These are phyloP conservation scores for Apis dorsata DNA, from an alignment of 1,140 invertebrate species.

Conservation along the genomic window DNA sequence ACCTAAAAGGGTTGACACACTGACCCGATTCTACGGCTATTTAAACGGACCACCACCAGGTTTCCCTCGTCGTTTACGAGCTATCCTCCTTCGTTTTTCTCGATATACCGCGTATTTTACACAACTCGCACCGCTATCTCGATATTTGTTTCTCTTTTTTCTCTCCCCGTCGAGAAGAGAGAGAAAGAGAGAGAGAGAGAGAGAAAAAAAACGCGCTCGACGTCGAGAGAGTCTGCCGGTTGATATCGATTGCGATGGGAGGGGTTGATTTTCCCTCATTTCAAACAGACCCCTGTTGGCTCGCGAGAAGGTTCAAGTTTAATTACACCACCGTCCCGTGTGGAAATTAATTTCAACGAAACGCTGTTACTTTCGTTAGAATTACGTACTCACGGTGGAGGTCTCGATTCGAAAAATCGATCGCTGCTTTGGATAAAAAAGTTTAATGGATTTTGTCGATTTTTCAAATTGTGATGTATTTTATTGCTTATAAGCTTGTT, in stretches of 20 bases:
- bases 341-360: constrained; percentile 9
- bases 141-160: constrained; percentile 36
- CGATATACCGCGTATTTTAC: constrained; percentile 36
- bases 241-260: constrained; percentile 22
- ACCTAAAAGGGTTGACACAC: constrained; percentile 57
- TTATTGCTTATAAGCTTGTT: no score
- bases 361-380: constrained; percentile 3
- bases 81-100: constrained; percentile 24
- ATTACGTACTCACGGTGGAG: neutral
- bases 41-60: constrained; percentile 5
- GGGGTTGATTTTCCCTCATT: neutral
- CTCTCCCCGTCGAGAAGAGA: neutral
- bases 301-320: constrained; percentile 20
- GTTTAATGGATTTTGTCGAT: neutral
- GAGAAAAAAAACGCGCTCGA: neutral
- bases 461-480: no score
- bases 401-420: neutral
- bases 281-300: neutral
- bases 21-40: constrained; percentile 27
- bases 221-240: neutral
- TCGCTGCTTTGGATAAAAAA: neutral
- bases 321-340: constrained; percentile 8
- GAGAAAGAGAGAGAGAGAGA: neutral
- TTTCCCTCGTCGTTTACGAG: constrained; percentile 37
- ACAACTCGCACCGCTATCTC: constrained; percentile 15